Base-by-base conservation (phyloP, 2,888 invertebrate species). In the Pterostichus niger region DNA sequence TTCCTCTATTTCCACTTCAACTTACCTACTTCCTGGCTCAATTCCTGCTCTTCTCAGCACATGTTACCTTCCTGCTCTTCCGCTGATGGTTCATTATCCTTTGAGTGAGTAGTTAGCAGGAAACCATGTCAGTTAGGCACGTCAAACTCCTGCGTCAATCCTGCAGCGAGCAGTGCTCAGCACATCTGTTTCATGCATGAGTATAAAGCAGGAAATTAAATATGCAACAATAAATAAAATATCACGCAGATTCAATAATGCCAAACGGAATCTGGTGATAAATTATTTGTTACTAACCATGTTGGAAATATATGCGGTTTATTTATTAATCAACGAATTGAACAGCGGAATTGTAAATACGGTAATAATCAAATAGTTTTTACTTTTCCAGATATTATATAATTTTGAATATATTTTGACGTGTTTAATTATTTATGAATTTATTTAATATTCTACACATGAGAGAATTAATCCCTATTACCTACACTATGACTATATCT, bases 1-100 rank as follows among this genome's bases (percentile, higher is more conserved):
- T 24, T 24, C 24, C 24, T 24, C 24, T 24, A 24, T 24, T 24
- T 24, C 24, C 24, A 24, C 24, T 24, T 24, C 24, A 24, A 24
- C 24, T 24, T 24, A 24, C 24, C 24, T 2, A 24, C 24, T 24
- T 24, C 24, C 54, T 7, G 13, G 13, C 31, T 15, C 10, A 59
- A 59, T 9, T 54, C 15, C 11, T 54, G 54, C 5, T 54, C 15
- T 54, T 59, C 15, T 17, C 17, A 24, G 59, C 11, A 49, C 49
- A 10, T 49, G n/a, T n/a, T n/a, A 49, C 13, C 59, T 59, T 59
- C 59, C 59, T 59, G 59, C 59, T 15, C 10, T 59, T 24, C 59
- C 13, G 24, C 31, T 24, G 59, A 59, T 59, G 17, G 59, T 59
- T 59, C 59, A 59, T 59, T 59, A 59, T 59, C 59, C 59, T 59